Base-by-base conservation (phyloP, 2,888 invertebrate species). In the Ophion costatus region DNA sequence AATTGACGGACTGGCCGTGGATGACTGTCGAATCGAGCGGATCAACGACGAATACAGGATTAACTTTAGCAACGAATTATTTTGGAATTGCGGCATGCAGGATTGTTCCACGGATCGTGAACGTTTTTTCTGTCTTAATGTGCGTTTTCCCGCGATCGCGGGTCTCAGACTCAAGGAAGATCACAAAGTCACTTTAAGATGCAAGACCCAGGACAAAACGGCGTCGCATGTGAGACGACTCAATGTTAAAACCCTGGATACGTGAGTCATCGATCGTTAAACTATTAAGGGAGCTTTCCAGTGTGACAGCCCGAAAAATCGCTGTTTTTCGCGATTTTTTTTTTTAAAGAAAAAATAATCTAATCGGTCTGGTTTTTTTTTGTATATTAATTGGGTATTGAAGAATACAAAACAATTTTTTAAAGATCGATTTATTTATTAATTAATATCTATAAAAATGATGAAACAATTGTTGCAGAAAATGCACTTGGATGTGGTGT, bases 161-260 rank as follows among this genome's bases (percentile, higher is more conserved):
- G 95, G 95, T 6, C 91, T 96, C 83, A 94, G 94, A 89, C 93
- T 95, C 9, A 94, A 94, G 1, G 94, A 94, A 42, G 96, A 96
- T 89, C 90, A 93, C 0, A 92, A 94, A 61, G 90, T 95, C 24
- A 95, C 95, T 5, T 90, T 96, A 66, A 95, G 95, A 87, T 96
- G 96, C 88, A 94, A 94, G 82, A 94, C 94, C 0, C 95, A 95
- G 88, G 95, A 95, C 64, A 94, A 94, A 66, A 94, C 95, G 20
- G 95, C 94, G 0, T 93, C 94, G 11, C 95, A 95, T 88, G 94
- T 94, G 0, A 94, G 92, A 85, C 92, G 92, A 85, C 88, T 94
- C 9, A 92, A 91, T 69, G 84, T 94, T 29, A 93, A 92, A 78
- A 87, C 90, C 20, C 74, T 91, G 20, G 91, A 92, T 86, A 87